phyloP scores from a whole-genome alignment of 2,797 vertebrate species.

The Euphonia xanthogaster region DNA sequence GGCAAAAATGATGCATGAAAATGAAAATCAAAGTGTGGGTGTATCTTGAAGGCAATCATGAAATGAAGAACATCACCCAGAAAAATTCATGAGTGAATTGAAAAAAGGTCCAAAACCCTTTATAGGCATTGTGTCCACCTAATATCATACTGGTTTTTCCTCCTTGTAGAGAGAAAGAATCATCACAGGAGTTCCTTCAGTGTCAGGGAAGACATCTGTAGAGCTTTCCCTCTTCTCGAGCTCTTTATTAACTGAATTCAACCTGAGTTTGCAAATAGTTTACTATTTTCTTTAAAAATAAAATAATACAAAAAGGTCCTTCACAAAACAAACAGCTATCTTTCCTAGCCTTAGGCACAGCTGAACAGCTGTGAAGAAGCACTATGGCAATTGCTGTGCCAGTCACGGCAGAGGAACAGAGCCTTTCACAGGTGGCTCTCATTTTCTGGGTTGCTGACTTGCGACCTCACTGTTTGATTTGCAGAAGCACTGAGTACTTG shows the following conservation, averaged over 20 bases:
- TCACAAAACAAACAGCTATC: neutral
- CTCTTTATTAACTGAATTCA: neutral
- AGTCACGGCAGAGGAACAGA: neutral
- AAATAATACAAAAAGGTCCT: neutral
- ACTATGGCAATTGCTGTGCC: slow-evolving; percentile 15
- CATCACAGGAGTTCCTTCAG: neutral
- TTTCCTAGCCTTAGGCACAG: neutral
- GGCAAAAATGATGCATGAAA: neutral
- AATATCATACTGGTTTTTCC: rapidly evolving
- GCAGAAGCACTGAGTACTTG: slow-evolving; percentile 50
- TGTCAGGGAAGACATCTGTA: neutral
- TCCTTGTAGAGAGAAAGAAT: neutral
- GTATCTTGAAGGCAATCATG: neutral
- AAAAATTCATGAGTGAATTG: neutral
- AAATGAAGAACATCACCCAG: neutral
- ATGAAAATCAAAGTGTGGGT: neutral
- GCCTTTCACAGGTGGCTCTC: slow-evolving; percentile 58
- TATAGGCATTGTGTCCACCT: neutral
- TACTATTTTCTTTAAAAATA: slow-evolving; percentile 4
- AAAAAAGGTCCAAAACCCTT: neutral
- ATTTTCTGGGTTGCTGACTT: slow-evolving; percentile 68
- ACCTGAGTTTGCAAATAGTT: slow-evolving; percentile 28
- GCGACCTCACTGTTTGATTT: slow-evolving; percentile 56
- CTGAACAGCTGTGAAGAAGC: slow-evolving; percentile 29
- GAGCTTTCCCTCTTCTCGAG: neutral